Percentiles rank a stretch among this genome's conserved stretches.
Conservation (phyloP, 2,113 vertebrate species). For the Lonchura striata region DNA sequence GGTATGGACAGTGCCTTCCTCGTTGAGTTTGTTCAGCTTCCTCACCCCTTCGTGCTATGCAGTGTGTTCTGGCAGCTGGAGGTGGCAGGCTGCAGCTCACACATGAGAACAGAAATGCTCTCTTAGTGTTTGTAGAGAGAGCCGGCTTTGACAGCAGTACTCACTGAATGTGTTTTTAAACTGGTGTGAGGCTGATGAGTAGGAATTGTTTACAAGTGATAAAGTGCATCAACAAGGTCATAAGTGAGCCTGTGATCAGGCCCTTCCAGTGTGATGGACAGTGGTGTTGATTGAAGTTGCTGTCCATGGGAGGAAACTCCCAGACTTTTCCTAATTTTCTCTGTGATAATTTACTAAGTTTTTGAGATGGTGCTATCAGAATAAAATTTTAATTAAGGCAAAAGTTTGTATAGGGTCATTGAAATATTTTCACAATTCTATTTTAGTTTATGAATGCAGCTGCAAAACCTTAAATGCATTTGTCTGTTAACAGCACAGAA, state of each 20-base stretch:
- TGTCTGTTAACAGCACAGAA: background rate
- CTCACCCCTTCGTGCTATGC: fast-evolving
- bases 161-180: background rate
- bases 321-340: background rate
- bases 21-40: background rate
- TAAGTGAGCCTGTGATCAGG: background rate
- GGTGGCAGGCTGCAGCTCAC: background rate
- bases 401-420: background rate
- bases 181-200: background rate
- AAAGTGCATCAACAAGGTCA: background rate
- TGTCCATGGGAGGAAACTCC: background rate
- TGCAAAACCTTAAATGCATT: background rate
- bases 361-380: background rate
- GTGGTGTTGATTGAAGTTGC: background rate
- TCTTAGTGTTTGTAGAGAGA: background rate
- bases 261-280: background rate
- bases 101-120: background rate
- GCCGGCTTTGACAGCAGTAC: background rate
- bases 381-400: background rate
- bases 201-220: background rate
- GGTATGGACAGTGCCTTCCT: background rate
- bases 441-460: background rate
- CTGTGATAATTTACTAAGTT: background rate
- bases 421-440: background rate
- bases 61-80: background rate